Base-by-base conservation (phyloP, 2,888 invertebrate genomes). In the Ganaspis brasiliensis region DNA sequence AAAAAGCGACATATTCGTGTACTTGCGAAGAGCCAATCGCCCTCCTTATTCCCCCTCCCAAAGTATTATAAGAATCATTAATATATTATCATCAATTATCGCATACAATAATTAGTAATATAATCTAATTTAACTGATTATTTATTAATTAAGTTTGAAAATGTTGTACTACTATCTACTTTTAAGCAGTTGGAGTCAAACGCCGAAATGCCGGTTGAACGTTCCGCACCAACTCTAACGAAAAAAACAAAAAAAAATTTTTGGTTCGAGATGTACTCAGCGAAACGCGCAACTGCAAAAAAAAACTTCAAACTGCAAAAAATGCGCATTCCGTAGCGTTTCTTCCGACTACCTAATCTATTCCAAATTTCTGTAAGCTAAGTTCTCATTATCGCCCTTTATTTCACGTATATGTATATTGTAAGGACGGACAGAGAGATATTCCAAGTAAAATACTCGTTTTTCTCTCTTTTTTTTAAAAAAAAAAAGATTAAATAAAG, bases 11-110 rank as follows among this genome's bases (percentile, higher is more conserved):
- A 21, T 21, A 16, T 63, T 37, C 40, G 10, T 40, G 24, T 45
- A 24, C 9, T 21, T 21, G 24, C 24, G 45, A 78, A 78, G 81
- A 78, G 78, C 59, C 67, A 74, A 74, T 80, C 79, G 80, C 83
- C 82, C 82, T 76, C 84, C 83, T 83, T 83, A 82, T 83, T 83
- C 86, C 86, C 85, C 49, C 49, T 1, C 45, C 9, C 85, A 88
- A 88, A 91, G 90, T 90, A 91, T 91, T 90, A 89, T 91, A 91
- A 90, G 91, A 91, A 90, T 91, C 91, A 91, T 90, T 91, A 91
- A 91, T 91, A 91, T 91, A 89, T 91, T 91, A 90, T 90, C 89
- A 90, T 89, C 89, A 89, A 91, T 91, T 87, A 90, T 90, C 88
- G 85, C 88, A 89, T 88, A 87, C 90, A 89, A 90, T 90, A 88